Conservation (phyloP, 2,113 vertebrate species). For the Tilapia sparmanii region DNA sequence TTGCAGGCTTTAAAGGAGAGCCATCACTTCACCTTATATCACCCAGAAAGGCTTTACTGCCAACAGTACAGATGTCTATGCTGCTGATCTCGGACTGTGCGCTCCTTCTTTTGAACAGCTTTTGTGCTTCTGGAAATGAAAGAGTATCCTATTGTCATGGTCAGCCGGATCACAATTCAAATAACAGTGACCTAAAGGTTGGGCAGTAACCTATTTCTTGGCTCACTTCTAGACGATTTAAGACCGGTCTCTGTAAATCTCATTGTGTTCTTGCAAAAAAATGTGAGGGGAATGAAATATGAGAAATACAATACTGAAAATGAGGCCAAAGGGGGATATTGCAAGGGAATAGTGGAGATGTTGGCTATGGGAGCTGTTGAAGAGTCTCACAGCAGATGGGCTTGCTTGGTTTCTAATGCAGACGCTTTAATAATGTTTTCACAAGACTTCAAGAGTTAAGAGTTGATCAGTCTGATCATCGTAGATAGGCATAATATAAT, state of each 20-base stretch:
- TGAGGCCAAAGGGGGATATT: background rate
- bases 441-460: slow-evolving; percentile 20
- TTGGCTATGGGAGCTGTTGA: background rate
- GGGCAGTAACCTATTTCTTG: slow-evolving; percentile 21
- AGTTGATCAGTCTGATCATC: slow-evolving; percentile 11
- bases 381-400: slow-evolving; percentile 21
- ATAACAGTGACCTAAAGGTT: slow-evolving; percentile 30
- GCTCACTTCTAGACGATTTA: slow-evolving; percentile 18
- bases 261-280: background rate
- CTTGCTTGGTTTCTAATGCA: background rate
- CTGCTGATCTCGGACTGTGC: background rate
- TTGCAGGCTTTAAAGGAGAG: background rate
- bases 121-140: slow-evolving; percentile 16
- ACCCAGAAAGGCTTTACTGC: background rate
- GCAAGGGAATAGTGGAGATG: background rate
- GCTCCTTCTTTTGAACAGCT: background rate
- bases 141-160: slow-evolving; percentile 18
- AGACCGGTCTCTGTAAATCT: slow-evolving; percentile 15
- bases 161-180: slow-evolving; percentile 26
- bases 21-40: background rate
- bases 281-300: background rate
- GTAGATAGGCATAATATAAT: background rate
- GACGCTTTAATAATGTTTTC: slow-evolving; percentile 17
- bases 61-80: background rate
- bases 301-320: slow-evolving; percentile 10